Evolutionary conservation across 2,888 invertebrate species (phyloP), one percentile per base, ranked within the genome.

Genomic region (Actias luna): DNA sequence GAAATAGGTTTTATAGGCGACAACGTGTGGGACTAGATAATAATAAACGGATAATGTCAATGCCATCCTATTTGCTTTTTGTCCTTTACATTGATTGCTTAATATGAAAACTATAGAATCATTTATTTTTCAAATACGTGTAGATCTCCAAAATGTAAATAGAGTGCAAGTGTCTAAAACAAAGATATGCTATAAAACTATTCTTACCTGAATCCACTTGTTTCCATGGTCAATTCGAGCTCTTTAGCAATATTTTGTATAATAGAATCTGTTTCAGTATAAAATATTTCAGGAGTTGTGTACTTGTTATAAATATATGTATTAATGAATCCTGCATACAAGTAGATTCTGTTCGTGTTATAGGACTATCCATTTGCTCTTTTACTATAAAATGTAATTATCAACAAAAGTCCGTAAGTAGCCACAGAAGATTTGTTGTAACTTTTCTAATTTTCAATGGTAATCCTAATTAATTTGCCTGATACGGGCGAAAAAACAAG

Each of bases 1-100:
- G 33, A 59, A 59, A 52, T 52, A 27, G 18, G 33, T 39, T 29
- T 42, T 42, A 62, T 61, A 64, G 64, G 61, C 36, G 55, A 55
- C 29, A 31, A 58, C 33, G 39, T 61, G 64, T 64, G 62, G 61
- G 64, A 57, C 25, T 35, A 58, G 31, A 60, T 46, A 59, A 52
- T 42, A 55, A 64, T 57, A 35, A 59, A 59, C 55, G 46, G 39
- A 59, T 62, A 61, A 64, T 61, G 50, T 62, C 64, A 64, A 64
- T 64, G 64, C 55, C 64, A 61, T 59, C n/a, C 42, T 55, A 55
- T 22, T 2, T 55, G 29, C n/a, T 55, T n/a, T 55, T 55, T 55
- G 55, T 29, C 29, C 29, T 55, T 55, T 29, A 55, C 18, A 55
- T 14, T 42, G 14, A 3, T 7, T n/a, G 3, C 10, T 29, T 10